Base-by-base conservation (phyloP, 2,113 vertebrate genomes). In the Phalacrocorax pelagicus region DNA sequence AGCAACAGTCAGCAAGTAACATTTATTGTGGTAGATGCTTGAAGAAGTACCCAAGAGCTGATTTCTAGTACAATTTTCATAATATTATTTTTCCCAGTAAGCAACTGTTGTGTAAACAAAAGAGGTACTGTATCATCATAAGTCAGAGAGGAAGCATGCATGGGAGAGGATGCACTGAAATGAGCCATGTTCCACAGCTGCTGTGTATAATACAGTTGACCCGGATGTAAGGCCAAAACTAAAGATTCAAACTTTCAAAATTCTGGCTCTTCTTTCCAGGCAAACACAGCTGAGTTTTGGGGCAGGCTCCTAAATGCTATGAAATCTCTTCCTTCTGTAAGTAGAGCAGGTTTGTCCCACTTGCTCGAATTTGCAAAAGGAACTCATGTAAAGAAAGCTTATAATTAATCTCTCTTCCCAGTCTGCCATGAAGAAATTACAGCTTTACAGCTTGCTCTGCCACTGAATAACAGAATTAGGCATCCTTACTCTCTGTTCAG, bases 21-120 rank as follows among this genome's bases (percentile, higher is more conserved):
- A 23, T 54, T 92, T 87, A 21, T 58, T 83, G 38, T 82, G 70
- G 59, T 82, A 62, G 70, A 8, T 73, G 20, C 49, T 79, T 77
- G 49, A 87, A 77, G 81, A 84, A 91, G 36, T 72, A 82, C 54
- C 47, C 49, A 42, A 11, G 2, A 52, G 22, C 61, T 82, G 29
- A 65, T 88, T 91, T 84, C 49, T 82, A 51, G 34, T 58, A 61
- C 36, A 72, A 57, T 86, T 95, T 92, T 82, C 36, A 26, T 91
- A 86, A 32, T 79, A 81, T 5, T 74, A 4, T 54, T 94, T 89
- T 89, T 77, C 38, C 16, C 14, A 86, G 54, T 62, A 47, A 87
- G 18, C 42, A 80, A 19, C 29, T 80, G 9, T 51, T 71, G 24
- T 29, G 62, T 52, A 91, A 89, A 77, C 26, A 62, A 19, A 78